phyloP scores from a whole-genome alignment of 92 coral and sea anemone species.

The Bergia sp. region DNA sequence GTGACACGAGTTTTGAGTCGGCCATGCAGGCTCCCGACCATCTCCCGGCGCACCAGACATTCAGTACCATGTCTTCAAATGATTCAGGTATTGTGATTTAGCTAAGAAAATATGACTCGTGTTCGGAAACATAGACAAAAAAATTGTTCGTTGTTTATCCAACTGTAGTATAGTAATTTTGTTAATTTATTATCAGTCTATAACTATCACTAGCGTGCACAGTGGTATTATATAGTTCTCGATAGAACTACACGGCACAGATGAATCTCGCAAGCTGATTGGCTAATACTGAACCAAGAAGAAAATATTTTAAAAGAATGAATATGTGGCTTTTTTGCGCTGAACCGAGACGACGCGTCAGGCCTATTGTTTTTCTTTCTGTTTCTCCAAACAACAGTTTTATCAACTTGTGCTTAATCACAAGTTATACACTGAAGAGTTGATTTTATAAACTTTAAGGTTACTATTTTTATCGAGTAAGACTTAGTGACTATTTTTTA shows the following conservation, averaged over 20 bases:
- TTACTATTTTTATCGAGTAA: too few species aligned
- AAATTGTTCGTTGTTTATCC: background rate
- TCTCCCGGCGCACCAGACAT: constrained; percentile 19
- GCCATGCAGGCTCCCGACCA: constrained; percentile 13
- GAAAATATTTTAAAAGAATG: too few species aligned
- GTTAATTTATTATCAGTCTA: background rate
- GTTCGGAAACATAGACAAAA: background rate
- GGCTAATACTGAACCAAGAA: background rate
- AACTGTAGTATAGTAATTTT: too few species aligned
- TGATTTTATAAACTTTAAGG: too few species aligned
- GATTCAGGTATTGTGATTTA: background rate
- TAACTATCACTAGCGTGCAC: background rate
- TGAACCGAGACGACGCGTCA: too few species aligned
- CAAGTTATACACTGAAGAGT: too few species aligned
- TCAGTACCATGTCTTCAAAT: background rate
- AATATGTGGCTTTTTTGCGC: background rate
- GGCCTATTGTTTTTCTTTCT: background rate
- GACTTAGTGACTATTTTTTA: too few species aligned
- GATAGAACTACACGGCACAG: background rate
- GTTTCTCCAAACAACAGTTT: too few species aligned
- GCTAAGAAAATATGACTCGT: background rate
- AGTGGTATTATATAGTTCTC: background rate
- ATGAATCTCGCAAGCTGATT: background rate
- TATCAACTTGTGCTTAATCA: too few species aligned
- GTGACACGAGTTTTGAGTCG: background rate